Evolutionary conservation across 2,888 invertebrate genomes (phyloP).

Genomic region (Phalera bucephala): DNA sequence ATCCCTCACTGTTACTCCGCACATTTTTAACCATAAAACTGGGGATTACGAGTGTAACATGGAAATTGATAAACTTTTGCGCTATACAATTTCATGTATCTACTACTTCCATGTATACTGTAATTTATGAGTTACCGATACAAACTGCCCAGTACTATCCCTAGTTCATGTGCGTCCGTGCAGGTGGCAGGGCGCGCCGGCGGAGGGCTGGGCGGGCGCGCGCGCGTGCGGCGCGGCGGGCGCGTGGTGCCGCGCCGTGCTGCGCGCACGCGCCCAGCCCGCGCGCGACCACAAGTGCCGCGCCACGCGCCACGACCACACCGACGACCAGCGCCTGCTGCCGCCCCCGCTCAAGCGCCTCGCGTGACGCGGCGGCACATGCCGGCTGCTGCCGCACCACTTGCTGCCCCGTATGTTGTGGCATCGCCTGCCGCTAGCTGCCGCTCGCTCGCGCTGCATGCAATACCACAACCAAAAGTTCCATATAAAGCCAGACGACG

Average conservation of each 20-base stretch:
- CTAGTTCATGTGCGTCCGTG: background rate
- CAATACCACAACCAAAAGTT: no score
- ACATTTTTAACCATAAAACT: no score
- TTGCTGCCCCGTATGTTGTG: background rate
- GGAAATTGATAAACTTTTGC: no score
- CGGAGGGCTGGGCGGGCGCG: slow-evolving; percentile 30
- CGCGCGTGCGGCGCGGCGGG: slow-evolving; percentile 10
- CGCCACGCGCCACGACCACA: slow-evolving; percentile 40
- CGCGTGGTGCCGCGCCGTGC: slow-evolving; percentile 36
- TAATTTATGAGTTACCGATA: no score
- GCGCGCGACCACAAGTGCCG: slow-evolving; percentile 39
- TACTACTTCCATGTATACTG: no score
- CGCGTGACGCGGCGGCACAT: no score
- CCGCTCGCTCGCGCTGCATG: background rate
- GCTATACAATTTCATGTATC: no score
- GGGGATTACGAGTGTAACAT: no score
- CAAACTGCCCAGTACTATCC: no score
- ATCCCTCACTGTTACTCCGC: no score
- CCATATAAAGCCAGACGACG: no score
- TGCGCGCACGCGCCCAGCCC: slow-evolving; percentile 34
- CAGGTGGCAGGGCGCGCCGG: slow-evolving; percentile 28
- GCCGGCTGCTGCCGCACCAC: background rate
- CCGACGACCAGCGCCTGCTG: slow-evolving; percentile 39
- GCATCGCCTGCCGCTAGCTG: no score
- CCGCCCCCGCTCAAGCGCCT: slow-evolving; percentile 14